These are phyloP conservation scores for Bradypodion pumilum DNA, from an alignment of 2,797 vertebrate genomes.

Conservation along the genomic window DNA sequence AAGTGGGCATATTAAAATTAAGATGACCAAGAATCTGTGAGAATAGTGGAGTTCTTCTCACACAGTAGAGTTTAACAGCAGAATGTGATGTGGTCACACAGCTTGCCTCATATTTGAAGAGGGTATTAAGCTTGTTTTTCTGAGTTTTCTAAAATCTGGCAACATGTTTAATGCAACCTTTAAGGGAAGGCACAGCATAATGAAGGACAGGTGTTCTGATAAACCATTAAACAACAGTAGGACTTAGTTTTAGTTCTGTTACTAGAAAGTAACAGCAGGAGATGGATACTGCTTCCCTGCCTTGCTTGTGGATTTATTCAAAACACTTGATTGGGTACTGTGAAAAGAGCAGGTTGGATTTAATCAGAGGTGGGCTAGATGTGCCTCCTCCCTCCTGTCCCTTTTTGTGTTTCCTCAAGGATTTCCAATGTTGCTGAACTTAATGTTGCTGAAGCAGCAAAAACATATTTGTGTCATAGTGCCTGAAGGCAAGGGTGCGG, in stretches of 20 bases:
- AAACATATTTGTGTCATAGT: no score
- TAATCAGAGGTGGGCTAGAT: background rate
- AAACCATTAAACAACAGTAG: background rate
- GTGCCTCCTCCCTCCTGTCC: no score
- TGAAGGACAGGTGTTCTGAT: background rate
- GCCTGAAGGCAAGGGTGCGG: no score
- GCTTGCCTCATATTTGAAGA: background rate
- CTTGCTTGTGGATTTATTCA: background rate
- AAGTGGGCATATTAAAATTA: background rate
- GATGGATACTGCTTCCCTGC: background rate
- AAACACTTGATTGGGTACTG: background rate
- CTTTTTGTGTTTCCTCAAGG: no score
- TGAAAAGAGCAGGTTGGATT: background rate
- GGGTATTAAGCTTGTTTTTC: background rate
- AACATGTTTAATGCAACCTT: background rate
- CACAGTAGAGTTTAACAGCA: background rate
- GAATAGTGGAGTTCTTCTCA: background rate
- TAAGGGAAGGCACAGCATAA: background rate
- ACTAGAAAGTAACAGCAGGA: background rate
- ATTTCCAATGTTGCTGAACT: no score
- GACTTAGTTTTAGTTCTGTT: background rate
- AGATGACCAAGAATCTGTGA: background rate
- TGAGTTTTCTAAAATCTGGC: background rate
- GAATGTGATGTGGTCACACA: background rate
- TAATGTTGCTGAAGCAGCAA: no score